These are phyloP conservation scores for Tychaedon coryphoeus DNA, from an alignment of 2,113 vertebrate genomes.

Conservation along the genomic window DNA sequence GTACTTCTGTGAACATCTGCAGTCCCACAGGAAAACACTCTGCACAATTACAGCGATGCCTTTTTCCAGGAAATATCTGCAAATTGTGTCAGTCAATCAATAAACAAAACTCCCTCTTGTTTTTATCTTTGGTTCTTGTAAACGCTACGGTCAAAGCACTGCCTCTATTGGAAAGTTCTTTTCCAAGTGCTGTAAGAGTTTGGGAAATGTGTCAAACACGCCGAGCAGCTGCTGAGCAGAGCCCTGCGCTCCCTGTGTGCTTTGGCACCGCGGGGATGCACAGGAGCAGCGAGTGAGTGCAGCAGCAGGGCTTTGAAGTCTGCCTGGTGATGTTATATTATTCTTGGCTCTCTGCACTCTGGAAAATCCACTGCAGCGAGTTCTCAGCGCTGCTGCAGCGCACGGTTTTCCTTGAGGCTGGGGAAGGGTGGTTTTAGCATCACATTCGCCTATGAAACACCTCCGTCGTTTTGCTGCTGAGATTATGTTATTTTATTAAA, in stretches of 20 bases:
- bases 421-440: constrained; percentile 74
- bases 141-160: constrained; percentile 1
- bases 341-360: constrained; percentile 78
- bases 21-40: neutral
- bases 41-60: neutral
- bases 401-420: constrained; percentile 67
- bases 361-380: constrained; percentile 83
- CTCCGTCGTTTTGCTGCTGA: constrained; percentile 19
- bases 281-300: constrained; percentile 73
- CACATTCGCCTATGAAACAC: constrained; percentile 75
- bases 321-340: constrained; percentile 81
- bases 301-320: constrained; percentile 80
- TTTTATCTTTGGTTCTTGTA: constrained; percentile 17
- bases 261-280: constrained; percentile 77
- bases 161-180: constrained; percentile 76
- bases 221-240: constrained; percentile 68
- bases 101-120: neutral
- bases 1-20: neutral
- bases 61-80: constrained; percentile 28
- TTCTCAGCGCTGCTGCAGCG: constrained; percentile 68
- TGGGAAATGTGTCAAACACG: constrained; percentile 73
- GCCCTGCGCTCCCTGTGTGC: constrained; percentile 62
- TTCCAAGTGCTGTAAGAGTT: constrained; percentile 71
- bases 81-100: neutral
- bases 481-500: constrained; percentile 51